Evolutionary conservation across 2,888 invertebrate species (phyloP).

Genomic region (Aspidiotus destructor): DNA sequence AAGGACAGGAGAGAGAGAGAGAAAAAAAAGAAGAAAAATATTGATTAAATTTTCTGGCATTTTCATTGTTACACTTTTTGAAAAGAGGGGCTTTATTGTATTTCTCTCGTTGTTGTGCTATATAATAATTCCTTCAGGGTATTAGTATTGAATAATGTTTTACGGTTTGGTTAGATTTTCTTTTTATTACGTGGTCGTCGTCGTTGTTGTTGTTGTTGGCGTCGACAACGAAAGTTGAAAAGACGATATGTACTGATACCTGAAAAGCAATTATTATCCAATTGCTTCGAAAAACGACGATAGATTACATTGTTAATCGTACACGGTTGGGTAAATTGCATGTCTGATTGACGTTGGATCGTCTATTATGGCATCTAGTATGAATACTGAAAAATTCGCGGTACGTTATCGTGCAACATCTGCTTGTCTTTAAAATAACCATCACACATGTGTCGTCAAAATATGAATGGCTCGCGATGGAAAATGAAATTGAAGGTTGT

Average conservation of each 20-base stretch:
- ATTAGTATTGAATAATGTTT: slow-evolving; percentile 1
- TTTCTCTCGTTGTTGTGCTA: not conserved
- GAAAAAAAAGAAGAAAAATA: not conserved
- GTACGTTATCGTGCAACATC: too few species aligned
- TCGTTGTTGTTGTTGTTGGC: not conserved
- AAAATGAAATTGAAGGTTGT: too few species aligned
- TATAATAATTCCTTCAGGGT: not conserved
- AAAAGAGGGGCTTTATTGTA: not conserved
- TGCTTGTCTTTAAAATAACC: too few species aligned
- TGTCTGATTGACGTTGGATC: not conserved
- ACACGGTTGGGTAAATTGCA: not conserved
- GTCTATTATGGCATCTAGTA: not conserved
- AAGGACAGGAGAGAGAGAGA: too few species aligned
- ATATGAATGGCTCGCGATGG: too few species aligned
- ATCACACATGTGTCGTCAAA: too few species aligned
- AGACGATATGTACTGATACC: not conserved
- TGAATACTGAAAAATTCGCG: too few species aligned
- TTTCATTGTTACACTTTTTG: not conserved
- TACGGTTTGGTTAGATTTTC: not conserved
- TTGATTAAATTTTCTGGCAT: slow-evolving; percentile 1
- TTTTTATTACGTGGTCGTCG: slow-evolving; percentile 1
- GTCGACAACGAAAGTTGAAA: not conserved
- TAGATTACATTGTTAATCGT: slow-evolving; percentile 2
- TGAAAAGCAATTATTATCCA: slow-evolving; percentile 2
- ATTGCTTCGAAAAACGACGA: not conserved